Base-by-base conservation (phyloP, 2,888 invertebrate genomes). In the Malacosoma neustria region DNA sequence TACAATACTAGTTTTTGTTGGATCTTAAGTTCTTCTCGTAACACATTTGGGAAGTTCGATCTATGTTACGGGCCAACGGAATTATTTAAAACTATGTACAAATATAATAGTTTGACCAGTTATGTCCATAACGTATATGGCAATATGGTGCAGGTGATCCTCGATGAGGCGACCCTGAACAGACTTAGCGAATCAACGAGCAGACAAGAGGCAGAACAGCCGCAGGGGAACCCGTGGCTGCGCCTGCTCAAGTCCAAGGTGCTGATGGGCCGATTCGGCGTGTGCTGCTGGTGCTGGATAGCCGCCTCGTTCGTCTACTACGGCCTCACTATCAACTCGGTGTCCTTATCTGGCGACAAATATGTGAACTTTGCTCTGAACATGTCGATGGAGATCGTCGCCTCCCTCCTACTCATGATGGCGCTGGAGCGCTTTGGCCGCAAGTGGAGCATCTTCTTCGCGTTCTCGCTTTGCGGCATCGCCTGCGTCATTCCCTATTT, bases 251-350 rank as follows among this genome's bases (percentile, higher is more conserved):
- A 46, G 34, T 77, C 80, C 2, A 66, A 71, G 12, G 62, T 62
- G 41, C 62, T 84, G 42, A 29, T 72, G 59, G 13, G 45, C 9
- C 66, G 81, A 32, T 63, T 81, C 46, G 56, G 51, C 6, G 49
- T 65, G 12, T 73, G 74, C 55, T 51, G 63, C 39, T 76, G 75
- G 67, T 92, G 92, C 68, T 93, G 93, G 93, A 85, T 91, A 6
- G 89, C 92, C 1, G 91, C 90, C 48, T 88, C 91, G 0, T 90
- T 94, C 57, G 90, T 94, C 4, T 94, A 93, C 74, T 94, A 93
- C 63, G 94, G 94, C 0, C 77, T 95, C 30, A 92, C 92, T 12
- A 81, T 94, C 49, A 93, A 92, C 75, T 90, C 93, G 0, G 92
- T 93, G 4, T 74, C 90, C 3, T 74, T 95, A 32, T 87, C 89